Evolutionary conservation across 2,888 invertebrate species (phyloP), one percentile per base, ranked within the genome.

Genomic region (Eupithecia subumbrata): DNA sequence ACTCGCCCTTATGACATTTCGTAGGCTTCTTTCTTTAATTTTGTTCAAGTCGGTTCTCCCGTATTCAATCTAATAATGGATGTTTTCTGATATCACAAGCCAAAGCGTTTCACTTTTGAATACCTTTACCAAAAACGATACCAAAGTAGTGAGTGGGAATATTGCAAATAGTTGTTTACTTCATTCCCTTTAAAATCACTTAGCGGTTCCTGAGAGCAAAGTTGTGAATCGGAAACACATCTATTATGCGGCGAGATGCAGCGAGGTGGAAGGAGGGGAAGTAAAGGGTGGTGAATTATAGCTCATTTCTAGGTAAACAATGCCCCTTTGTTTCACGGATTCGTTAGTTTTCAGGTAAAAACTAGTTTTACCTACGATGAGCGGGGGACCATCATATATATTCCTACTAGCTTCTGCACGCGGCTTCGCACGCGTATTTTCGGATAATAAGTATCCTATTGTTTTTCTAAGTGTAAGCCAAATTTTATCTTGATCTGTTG

Each of bases 261-360:
- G 43, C 64, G 48, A 60, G 43, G 25, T 18, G 52, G 52, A 45
- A 34, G 43, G 43, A 9, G 16, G 22, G n/a, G 25, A 40, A 43
- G 22, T 11, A 4, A 14, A 12, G 43, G 43, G n/a, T 5, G 70
- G 69, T 72, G 69, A 74, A 56, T 77, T 72, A 74, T 77, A 72
- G 72, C 72, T 64, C 74, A 72, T 72, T 72, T 74, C 72, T 75
- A 66, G 71, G 74, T 70, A 71, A 75, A 74, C 74, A 74, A 70
- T 67, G 70, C 52, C 70, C 66, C 63, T 71, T 77, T 77, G 77
- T 77, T 69, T 69, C 70, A 45, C n/a, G 22, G 22, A 72, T 74
- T 76, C 76, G 74, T 76, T 74, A 69, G 73, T 76, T 73, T 66
- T 71, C 76, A 68, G 71, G 73, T 8, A 45, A n/a, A 52, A 52